These are phyloP conservation scores for Zhengitettix transpicula DNA, from an alignment of 2,888 invertebrate genomes.

Conservation along the genomic window DNA sequence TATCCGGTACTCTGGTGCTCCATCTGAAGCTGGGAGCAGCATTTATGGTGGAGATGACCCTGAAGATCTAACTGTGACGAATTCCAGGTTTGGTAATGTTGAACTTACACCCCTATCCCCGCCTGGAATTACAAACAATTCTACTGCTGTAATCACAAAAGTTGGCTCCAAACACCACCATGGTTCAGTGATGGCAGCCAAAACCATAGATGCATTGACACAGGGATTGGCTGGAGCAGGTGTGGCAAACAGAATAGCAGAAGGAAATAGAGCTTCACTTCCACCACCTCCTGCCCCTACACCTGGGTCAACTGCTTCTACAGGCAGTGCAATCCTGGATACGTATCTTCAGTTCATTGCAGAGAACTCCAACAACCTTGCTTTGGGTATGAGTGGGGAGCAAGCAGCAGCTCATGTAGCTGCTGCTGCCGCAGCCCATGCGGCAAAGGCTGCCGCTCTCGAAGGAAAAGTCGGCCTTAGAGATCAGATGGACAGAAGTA, in stretches of 20 bases:
- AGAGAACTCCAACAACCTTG: slow-evolving; percentile 55
- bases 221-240: slow-evolving; percentile 32
- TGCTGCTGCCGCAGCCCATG: slow-evolving; percentile 37
- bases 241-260: slow-evolving; percentile 4
- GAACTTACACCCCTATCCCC: slow-evolving; percentile 8
- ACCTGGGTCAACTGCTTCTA: slow-evolving; percentile 28
- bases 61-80: slow-evolving; percentile 59
- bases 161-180: slow-evolving; percentile 14
- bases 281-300: slow-evolving; percentile 23
- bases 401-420: slow-evolving; percentile 45
- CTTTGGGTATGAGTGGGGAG: slow-evolving; percentile 43
- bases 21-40: slow-evolving; percentile 50
- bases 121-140: slow-evolving; percentile 7
- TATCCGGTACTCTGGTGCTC: slow-evolving; percentile 22
- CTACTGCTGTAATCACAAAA: slow-evolving; percentile 13
- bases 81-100: slow-evolving; percentile 10
- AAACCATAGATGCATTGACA: slow-evolving; percentile 41
- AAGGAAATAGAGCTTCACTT: slow-evolving; percentile 15
- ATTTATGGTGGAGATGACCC: slow-evolving; percentile 63
- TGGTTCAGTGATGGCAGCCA: slow-evolving; percentile 34
- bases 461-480: slow-evolving; percentile 10
- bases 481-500: slow-evolving; percentile 6
- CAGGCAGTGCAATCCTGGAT: slow-evolving; percentile 64
- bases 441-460: slow-evolving; percentile 56
- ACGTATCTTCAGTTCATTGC: slow-evolving; percentile 79